These are phyloP conservation scores for Pseudoatta argentina DNA, from an alignment of 1,140 invertebrate genomes.

Conservation along the genomic window DNA sequence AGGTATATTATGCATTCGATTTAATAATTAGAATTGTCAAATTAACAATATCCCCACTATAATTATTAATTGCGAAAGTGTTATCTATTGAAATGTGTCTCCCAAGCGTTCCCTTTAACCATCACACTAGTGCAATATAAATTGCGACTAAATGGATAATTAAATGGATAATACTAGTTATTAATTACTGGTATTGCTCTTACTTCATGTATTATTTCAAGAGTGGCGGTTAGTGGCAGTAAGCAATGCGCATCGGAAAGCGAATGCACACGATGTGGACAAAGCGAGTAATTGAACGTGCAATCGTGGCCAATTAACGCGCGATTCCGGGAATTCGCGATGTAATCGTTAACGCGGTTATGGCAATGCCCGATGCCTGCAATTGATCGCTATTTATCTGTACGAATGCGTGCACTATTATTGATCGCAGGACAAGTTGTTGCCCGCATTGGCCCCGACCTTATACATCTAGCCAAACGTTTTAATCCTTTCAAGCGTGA, in stretches of 20 bases:
- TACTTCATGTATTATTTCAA: slow-evolving; percentile 50
- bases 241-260: slow-evolving; percentile 27
- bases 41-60: not conserved
- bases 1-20: not conserved
- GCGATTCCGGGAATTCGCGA: slow-evolving; percentile 55
- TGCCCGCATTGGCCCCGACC: not conserved
- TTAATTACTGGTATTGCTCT: slow-evolving; percentile 18
- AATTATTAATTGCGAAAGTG: not conserved
- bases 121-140: not conserved
- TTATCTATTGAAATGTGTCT: not conserved
- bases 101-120: not conserved
- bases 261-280: slow-evolving; percentile 16
- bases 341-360: slow-evolving; percentile 63
- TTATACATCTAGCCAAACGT: not conserved
- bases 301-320: slow-evolving; percentile 61
- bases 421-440: slow-evolving; percentile 44
- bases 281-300: slow-evolving; percentile 59
- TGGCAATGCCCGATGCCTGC: slow-evolving; percentile 51
- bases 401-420: slow-evolving; percentile 55
- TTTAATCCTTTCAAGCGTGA: not conserved
- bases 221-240: not conserved
- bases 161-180: slow-evolving; percentile 15
- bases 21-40: slow-evolving; percentile 28
- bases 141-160: not conserved
- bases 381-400: slow-evolving; percentile 61